Evolutionary conservation across 35 echinoderm and acorn worm species (phyloP), one percentile per base, ranked within the genome.

Genomic region (Acanthaster planci): DNA sequence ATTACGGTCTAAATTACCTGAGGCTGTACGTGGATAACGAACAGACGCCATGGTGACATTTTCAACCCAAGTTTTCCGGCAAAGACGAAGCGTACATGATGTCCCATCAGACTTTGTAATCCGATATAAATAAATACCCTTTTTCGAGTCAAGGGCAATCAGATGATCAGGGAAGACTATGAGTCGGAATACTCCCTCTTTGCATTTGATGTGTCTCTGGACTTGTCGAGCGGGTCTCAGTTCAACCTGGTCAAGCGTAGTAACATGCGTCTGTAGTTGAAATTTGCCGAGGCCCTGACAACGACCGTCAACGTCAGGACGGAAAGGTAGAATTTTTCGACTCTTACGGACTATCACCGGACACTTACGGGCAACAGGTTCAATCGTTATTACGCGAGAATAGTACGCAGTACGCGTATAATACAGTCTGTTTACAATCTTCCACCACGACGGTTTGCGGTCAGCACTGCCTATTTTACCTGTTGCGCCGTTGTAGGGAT

Each of bases 391-490:
- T 67, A 51, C 83, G 17, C 32, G 83, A 5, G 35, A 26, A 12
- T 15, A 75, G 38, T n/a, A 32, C 64, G 58, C 37, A 27, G 38
- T n/a, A 37, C 23, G 30, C 31, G 39, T 88, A 72, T 38, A 67
- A 81, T 27, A 37, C 80, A 37, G 40, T 38, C 26, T 39, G 52
- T 80, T 32, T 78, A 31, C 53, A 88, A 54, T 22, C 54, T 76
- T 8, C 72, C 52, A 38, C 39, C 56, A 52, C 55, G 18, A 89
- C 78, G 31, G 80, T 89, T 19, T 89, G 87, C 55, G 79, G 79
- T 38, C 87, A 89, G 36, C 83, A 89, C 39, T 89, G 87, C 44
- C 31, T 89, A 68, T 40, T 89, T 60, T 89, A 76, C 77, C 38
- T 52, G 38, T 38, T 75, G 47, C 59, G 38, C 14, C 54, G 38